A percentile compares a stretch with the other conserved stretches of the same genome.
Evolutionary conservation across 2,797 vertebrate genomes (phyloP).

Genomic region (Sphaeramia orbicularis): DNA sequence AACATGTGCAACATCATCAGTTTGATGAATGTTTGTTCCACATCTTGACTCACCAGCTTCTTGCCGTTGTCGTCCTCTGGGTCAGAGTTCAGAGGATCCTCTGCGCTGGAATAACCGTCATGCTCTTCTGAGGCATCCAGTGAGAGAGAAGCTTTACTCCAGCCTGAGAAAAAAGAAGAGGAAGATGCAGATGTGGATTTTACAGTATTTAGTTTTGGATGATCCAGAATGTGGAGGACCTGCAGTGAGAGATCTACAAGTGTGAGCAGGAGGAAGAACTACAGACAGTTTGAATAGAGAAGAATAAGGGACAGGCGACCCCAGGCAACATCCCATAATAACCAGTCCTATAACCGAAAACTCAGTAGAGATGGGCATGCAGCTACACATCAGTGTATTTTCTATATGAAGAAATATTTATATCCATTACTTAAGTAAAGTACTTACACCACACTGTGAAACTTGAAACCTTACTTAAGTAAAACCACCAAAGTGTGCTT

Average conservation of each 20-base stretch:
- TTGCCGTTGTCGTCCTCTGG: conserved; percentile 91
- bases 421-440: no score
- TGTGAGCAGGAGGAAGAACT: conserved; percentile 26
- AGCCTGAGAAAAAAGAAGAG: conserved; percentile 86
- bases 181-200: conserved; percentile 3
- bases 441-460: no score
- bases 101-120: conserved; percentile 94
- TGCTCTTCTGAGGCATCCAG: conserved; percentile 93
- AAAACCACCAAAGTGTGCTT: no score
- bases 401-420: conserved; percentile 1
- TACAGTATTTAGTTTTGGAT: neutral
- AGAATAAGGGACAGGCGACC: conserved; percentile 26
- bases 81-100: conserved; percentile 95
- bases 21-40: no score
- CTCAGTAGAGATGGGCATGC: conserved; percentile 44
- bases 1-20: no score
- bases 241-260: conserved; percentile 15
- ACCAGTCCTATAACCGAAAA: conserved; percentile 17
- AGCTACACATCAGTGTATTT: conserved; percentile 19
- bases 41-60: conserved; percentile 89
- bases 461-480: no score
- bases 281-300: conserved; percentile 21
- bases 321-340: conserved; percentile 36
- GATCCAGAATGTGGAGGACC: neutral
- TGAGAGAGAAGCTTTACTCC: conserved; percentile 91